Percentiles rank a stretch among this genome's conserved stretches.
These are phyloP conservation scores for Akabosia matsudoensis DNA, from an alignment of 1,140 invertebrate genomes.

Conservation along the genomic window DNA sequence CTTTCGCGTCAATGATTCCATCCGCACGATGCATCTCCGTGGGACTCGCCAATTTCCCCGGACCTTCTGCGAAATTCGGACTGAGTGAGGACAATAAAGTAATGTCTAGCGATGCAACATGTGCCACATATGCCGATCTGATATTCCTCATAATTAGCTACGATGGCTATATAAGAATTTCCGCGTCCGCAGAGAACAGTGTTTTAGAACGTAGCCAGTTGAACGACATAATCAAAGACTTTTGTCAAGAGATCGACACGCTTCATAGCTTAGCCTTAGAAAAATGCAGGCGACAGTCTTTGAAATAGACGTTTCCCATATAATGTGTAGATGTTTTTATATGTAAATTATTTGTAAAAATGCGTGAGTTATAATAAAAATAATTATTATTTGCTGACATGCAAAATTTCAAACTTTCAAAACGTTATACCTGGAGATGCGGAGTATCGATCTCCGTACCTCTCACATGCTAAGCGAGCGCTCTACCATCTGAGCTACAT, in stretches of 20 bases:
- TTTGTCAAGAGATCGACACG: background rate
- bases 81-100: background rate
- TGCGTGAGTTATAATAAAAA: no score
- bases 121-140: background rate
- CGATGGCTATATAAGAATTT: background rate
- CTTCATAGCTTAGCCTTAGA: background rate
- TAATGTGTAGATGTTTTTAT: no score
- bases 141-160: background rate
- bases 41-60: background rate
- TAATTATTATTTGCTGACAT: no score
- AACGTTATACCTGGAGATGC: conserved; percentile 7
- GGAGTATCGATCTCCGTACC: conserved; percentile 25
- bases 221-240: background rate
- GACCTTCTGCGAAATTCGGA: background rate
- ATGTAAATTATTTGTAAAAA: no score
- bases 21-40: background rate
- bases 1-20: background rate
- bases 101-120: background rate
- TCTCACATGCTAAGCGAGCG: conserved; percentile 32
- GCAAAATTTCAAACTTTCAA: no score
- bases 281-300: background rate
- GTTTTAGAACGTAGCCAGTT: background rate
- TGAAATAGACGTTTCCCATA: no score
- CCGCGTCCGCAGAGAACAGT: background rate
- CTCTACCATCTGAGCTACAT: conserved; percentile 26